A percentile compares a stretch with the other conserved stretches of the same genome.
Conservation (phyloP, 2,888 invertebrate genomes). For the Philaethria dido region DNA sequence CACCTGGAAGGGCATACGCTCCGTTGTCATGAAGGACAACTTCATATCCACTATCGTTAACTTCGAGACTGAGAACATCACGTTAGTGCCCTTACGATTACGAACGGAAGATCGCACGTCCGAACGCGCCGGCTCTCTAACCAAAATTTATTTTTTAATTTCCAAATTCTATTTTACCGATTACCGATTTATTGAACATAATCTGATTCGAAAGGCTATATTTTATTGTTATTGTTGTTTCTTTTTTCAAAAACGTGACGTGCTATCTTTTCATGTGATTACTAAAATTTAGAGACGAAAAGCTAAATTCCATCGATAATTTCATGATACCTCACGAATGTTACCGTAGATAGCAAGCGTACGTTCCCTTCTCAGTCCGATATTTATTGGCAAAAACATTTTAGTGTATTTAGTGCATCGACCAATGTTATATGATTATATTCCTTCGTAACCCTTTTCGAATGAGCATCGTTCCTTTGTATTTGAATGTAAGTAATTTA, state of each 20-base stretch:
- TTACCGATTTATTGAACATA: neutral
- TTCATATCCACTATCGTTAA: conserved; percentile 97
- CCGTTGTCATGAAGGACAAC: conserved; percentile 96
- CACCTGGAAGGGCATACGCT: conserved; percentile 97
- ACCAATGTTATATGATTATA: conserved; percentile 47
- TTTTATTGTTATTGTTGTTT: neutral
- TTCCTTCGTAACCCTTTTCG: conserved; percentile 44
- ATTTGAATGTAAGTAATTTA: conserved; percentile 52
- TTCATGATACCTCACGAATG: conserved; percentile 33
- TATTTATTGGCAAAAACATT: conserved; percentile 82
- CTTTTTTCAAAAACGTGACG: conserved; percentile 18
- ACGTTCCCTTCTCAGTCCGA: conserved; percentile 49
- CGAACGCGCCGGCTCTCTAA: neutral
- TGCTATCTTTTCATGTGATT: conserved; percentile 34
- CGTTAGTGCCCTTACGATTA: conserved; percentile 86
- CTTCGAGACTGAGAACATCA: conserved; percentile 96
- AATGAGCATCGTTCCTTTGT: conserved; percentile 54
- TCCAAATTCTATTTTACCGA: neutral
- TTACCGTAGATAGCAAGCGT: conserved; percentile 52
- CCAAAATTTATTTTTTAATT: neutral
- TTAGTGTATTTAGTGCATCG: conserved; percentile 54
- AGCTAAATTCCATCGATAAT: conserved; percentile 31
- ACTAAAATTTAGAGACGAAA: conserved; percentile 22
- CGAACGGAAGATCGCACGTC: conserved; percentile 48
- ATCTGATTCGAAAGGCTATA: neutral